Base-by-base conservation (phyloP, 1,140 invertebrate species). In the Orius insidiosus region DNA sequence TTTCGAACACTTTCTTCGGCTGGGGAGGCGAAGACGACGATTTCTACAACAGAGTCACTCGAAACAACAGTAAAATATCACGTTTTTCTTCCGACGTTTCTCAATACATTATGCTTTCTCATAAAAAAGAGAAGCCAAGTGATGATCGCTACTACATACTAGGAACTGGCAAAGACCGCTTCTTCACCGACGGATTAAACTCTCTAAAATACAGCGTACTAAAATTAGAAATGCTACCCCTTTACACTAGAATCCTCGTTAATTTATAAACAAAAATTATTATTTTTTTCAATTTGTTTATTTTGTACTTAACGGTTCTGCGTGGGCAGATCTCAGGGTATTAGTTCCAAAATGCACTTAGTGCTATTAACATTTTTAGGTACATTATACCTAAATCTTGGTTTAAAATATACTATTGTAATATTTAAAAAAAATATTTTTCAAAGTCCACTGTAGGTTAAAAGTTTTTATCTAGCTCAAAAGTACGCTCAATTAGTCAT, bases 21-120 rank as follows among this genome's bases (percentile, higher is more conserved):
- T 88, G 81, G 82, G 84, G 75, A 46, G 85, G 81, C 33, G 85
- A 92, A 66, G 85, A 92, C 63, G 88, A 93, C 66, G 89, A 96
- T 61, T 55, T 57, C 55, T 63, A 50, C 54, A 63, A 59, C 33
- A 63, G 79, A 33, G 58, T 83, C 32, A 57, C 64, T 18, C 54
- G 60, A 34, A 58, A 66, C 50, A 63, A 69, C 16, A 60, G 75
- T 10, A 63, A 69, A 54, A 65, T 83, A 9, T 75, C 70, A 51
- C 69, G 83, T 52, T 85, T 85, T 63, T 70, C 74, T 43, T 74
- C 80, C 15, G 60, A 70, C 11, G 64, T 79, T 14, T 79, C 81
- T 46, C 68, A 70, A 43, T 90, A 87, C 61, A 76, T 76, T 19
- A 86, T 87, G 82, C 57, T 84, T 9, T 66, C 63, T 36, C 78